These are phyloP conservation scores for Pandion haliaetus DNA, from an alignment of 2,113 vertebrate genomes.

Conservation along the genomic window DNA sequence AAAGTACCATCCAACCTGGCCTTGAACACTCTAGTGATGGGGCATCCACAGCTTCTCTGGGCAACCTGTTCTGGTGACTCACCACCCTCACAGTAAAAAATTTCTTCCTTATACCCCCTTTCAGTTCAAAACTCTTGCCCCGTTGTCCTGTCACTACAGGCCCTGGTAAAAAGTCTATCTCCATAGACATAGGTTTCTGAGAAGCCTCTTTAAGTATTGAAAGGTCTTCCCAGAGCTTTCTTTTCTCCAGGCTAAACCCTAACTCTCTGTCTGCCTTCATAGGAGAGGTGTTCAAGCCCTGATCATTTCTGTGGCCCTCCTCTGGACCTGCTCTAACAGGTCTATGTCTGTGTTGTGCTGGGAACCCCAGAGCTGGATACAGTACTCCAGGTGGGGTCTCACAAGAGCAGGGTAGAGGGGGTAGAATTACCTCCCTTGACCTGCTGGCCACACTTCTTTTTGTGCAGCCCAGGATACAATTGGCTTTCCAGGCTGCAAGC, in stretches of 20 bases:
- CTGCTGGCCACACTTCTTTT: not conserved
- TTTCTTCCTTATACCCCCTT: not conserved
- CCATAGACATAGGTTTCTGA: not conserved
- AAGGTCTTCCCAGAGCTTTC: not conserved
- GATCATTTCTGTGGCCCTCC: not conserved
- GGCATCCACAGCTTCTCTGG: not conserved
- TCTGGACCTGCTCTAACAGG: not conserved
- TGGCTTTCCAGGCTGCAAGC: not conserved
- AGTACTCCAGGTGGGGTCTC: not conserved
- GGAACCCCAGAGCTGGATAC: not conserved
- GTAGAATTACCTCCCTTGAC: not conserved
- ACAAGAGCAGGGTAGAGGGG: not conserved
- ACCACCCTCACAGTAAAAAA: not conserved
- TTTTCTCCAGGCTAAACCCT: not conserved
- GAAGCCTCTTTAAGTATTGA: not conserved
- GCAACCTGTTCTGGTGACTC: not conserved
- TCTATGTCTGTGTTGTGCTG: not conserved
- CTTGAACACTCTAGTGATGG: not conserved
- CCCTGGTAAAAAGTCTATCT: not conserved
- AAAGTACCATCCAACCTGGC: not conserved
- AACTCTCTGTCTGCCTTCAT: not conserved
- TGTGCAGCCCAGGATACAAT: not conserved
- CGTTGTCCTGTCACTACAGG: not conserved
- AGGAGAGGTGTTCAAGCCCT: not conserved
- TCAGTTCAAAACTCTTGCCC: not conserved